Conservation (phyloP, 2,797 vertebrate genomes). For the Trachops cirrhosus region DNA sequence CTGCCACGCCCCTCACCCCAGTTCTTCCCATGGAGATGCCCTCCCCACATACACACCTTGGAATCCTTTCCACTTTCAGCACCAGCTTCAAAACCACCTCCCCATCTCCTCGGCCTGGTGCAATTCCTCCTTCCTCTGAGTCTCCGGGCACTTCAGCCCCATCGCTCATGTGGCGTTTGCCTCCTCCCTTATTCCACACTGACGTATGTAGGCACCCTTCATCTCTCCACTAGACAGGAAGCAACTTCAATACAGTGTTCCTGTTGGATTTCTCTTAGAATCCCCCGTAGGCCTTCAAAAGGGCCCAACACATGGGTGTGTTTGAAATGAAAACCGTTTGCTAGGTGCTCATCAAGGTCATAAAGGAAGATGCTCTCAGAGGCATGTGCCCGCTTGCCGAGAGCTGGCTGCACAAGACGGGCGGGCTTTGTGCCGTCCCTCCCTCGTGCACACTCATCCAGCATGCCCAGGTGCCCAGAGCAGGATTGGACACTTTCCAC, state of each 20-base stretch:
- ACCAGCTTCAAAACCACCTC: background rate
- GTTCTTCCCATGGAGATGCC: background rate
- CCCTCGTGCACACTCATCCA: background rate
- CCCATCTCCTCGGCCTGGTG: too few relatives aligned
- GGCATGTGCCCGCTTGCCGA: rapidly evolving
- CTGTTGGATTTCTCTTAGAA: background rate
- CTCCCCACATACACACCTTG: rapidly evolving
- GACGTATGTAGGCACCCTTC: rapidly evolving
- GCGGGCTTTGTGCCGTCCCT: background rate
- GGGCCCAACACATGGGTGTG: background rate
- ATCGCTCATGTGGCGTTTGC: background rate
- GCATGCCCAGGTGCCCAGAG: background rate
- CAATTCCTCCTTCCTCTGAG: background rate
- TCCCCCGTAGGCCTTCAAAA: background rate
- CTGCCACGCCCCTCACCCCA: rapidly evolving
- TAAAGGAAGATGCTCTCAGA: background rate
- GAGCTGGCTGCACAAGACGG: background rate
- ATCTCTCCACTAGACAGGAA: background rate
- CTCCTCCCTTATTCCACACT: background rate
- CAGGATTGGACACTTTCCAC: background rate
- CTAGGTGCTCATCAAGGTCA: background rate
- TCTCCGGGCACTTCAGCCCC: background rate
- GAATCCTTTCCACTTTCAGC: background rate
- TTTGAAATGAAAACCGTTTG: background rate
- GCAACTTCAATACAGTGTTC: background rate